Base-by-base conservation (phyloP, 2,113 vertebrate species). In the Noturus placidus region DNA sequence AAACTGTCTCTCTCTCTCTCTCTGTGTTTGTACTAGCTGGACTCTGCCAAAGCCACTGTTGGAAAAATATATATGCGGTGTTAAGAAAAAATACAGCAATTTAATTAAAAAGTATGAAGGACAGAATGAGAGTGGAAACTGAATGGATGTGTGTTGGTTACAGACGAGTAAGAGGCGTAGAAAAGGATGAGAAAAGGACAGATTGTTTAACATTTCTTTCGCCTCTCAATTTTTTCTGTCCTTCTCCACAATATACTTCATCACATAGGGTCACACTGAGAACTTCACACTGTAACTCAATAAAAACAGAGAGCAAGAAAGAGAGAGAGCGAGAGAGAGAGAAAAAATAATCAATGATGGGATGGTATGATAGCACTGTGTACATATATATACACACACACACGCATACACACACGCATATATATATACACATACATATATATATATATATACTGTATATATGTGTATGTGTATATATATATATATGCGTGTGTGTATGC, bases 191-290 rank as follows among this genome's bases (percentile, higher is more conserved):
- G 80, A 57, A 5, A 8, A 25, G 10, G 30, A 57, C 30, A 82
- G 33, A 82, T 6, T 52, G 25, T 78, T 14, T 15, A 17, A 52
- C 0, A 14, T 63, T 63, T 65, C 25, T 67, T 88, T 38, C 25
- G 30, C 22, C 33, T 46, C 25, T 54, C 25, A 57, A 38, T 54
- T 38, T 50, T 11, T 11, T 46, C 42, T 33, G 3, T 30, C 61
- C 17, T 22, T 33, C 91, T 93, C 94, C 92, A 98, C 96, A 97
- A 95, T 97, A 97, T 93, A 97, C 95, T 96, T 93, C 89, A 92
- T 91, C 91, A 91, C 88, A 89, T 93, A 90, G 90, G 92, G 92
- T 91, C 88, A 90, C 91, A 87, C 74, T 84, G 89, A 89, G 86
- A 91, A 94, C 93, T 90, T 90, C 81, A 72, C 87, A 87, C 86